Base-by-base conservation (phyloP, 1,140 invertebrate genomes). In the Anastrepha obliqua region DNA sequence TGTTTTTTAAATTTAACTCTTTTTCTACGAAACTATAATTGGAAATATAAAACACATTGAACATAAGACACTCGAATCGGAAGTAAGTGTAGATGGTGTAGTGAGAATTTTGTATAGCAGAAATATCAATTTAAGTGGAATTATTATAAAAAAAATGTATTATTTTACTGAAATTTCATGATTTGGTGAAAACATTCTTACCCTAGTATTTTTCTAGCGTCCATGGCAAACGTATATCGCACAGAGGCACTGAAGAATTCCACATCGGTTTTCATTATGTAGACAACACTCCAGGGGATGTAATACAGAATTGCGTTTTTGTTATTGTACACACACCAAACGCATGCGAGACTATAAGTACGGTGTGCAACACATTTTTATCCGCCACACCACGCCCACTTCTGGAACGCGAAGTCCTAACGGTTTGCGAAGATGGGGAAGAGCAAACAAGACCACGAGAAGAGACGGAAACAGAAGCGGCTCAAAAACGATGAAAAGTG, bases 281-380 rank as follows among this genome's bases (percentile, higher is more conserved):
- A 89, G 91, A 92, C 88, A 90, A 92, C 78, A 91, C 91, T 6
- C 78, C 88, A 17, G 88, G 91, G 87, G 91, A 92, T 74, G 89
- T 92, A 85, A 91, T 91, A 44, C 91, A 92, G 89, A 91, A 89
- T 87, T 92, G 91, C 89, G 90, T 90, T 29, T 91, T 92, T 89
- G 89, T 91, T 89, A 85, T 92, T 11, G 87, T 86, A 86, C 86
- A 70, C 85, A 74, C 29, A 7, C 89, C 90, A 29, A 90, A 87
- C 9, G 86, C 89, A 85, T 92, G 91, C 60, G 91, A 92, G 85
- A 86, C 88, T 5, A 92, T 92, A 89, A 87, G 89, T 64, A 90
- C 90, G 9, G 89, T 88, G 9, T 92, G 91, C 87, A 90, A 91
- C 44, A 90, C 89, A 78, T 92, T 90, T 67, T 86, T 92, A 44